Base-by-base conservation (phyloP, 2,797 vertebrate genomes). In the Acridotheres tristis region DNA sequence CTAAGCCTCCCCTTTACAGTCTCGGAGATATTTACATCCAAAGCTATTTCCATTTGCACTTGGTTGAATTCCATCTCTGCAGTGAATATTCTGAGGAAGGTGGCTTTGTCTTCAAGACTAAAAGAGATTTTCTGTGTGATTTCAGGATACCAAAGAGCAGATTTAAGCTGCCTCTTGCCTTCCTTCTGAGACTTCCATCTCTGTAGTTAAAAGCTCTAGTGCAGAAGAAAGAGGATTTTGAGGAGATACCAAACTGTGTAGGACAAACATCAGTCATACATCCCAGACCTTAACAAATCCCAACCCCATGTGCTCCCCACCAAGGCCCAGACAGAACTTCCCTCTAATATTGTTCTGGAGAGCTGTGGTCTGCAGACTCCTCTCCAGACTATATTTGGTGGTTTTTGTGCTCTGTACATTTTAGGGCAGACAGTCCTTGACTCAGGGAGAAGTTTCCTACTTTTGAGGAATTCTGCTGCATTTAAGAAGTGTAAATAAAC, bases 241-340 rank as follows among this genome's bases (percentile, higher is more conserved):
- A 40, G 10, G 36, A 55, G 10, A 40, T 15, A 53, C 7, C 11
- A 38, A 38, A 13, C 5, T 57, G 21, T 9, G 19, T 21, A 61
- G 25, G 13, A 45, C 26, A 85, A 73, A 53, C 5, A 16, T 12
- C 19, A 22, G 0, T 59, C 13, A 38, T n/a, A 11, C 1, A 3
- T 5, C 8, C 10, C 13, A 50, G 27, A 62, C 23, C 7, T 53
- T 18, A 75, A 61, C 43, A 77, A 84, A n/a, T 32, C 16, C 51
- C 45, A 54, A 1, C 2, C 10, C 5, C 9, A 2, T 2, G 0
- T 19, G 15, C 4, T 38, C 2, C 11, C 18, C 10, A 7, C 15
- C 15, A 40, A 5, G 25, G 32, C 14, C 47, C 62, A 57, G 34
- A 36, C 0, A 66, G 12, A 45, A 43, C 10, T 45, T 38, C 23